Base-by-base conservation (phyloP, 1,140 invertebrate species). In the Aphaenogaster floridana region DNA sequence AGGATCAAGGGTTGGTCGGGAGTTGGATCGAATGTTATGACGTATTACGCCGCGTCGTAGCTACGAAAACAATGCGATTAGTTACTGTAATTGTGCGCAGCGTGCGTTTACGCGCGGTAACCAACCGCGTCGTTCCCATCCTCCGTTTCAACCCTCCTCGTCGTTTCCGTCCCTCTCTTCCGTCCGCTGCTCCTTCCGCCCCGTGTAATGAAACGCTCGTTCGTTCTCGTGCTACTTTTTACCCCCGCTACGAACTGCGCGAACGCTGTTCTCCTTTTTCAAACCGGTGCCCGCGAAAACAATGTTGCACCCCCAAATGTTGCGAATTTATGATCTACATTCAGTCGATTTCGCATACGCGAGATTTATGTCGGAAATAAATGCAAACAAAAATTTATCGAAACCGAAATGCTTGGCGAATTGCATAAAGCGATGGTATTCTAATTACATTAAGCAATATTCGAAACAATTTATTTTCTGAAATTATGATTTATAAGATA, bases 1-100 rank as follows among this genome's bases (percentile, higher is more conserved):
- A 90, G 88, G 79, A 90, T 90, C 86, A 88, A 74, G 61, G 69
- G 79, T 69, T 84, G 76, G 50, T 45, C 79, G 74, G 52, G 72
- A 71, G 42, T 77, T 86, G 71, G 81, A 78, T 78, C 80, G 80
- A 66, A 92, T 90, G 91, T 92, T 93, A 93, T 92, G 91, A 93
- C 92, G 88, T 93, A 93, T 93, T 92, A 93, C 90, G 61, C 86
- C 76, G 80, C 88, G 71, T 90, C 87, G 89, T 89, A 91, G 87
- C 91, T 93, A 92, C 90, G 93, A 93, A 93, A 93, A 93, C 92
- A 93, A 93, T 93, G 91, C 89, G 90, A 93, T 93, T 93, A 93
- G 88, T 93, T 92, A 90, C 90, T 76, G 89, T 90, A 93, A 93
- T 92, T 93, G 92, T 90, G 88, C 72, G 69, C 89, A 89, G 74